Base-by-base conservation (phyloP, 1,140 invertebrate species). In the Drosophila quadrilineata region DNA sequence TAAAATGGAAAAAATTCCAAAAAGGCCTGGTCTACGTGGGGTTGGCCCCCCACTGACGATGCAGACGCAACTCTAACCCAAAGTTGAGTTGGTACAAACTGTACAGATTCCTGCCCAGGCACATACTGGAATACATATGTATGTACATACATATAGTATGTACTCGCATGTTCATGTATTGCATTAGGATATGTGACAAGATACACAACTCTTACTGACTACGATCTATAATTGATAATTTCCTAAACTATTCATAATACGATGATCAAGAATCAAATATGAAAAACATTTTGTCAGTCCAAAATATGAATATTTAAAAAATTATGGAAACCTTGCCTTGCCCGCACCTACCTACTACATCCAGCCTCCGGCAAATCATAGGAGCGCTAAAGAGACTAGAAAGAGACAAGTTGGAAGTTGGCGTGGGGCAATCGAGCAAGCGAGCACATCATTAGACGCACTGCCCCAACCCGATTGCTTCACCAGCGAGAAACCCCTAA, bases 221-320 rank as follows among this genome's bases (percentile, higher is more conserved):
- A n/a, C n/a, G n/a, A n/a, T n/a, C n/a, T n/a, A n/a, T n/a, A n/a
- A n/a, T n/a, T n/a, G n/a, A n/a, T n/a, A n/a, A n/a, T n/a, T n/a
- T n/a, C n/a, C n/a, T n/a, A n/a, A n/a, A n/a, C n/a, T n/a, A n/a
- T n/a, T n/a, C n/a, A n/a, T n/a, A n/a, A n/a, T n/a, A n/a, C n/a
- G n/a, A n/a, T n/a, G n/a, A n/a, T n/a, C n/a, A n/a, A n/a, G n/a
- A n/a, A n/a, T n/a, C n/a, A n/a, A n/a, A n/a, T n/a, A n/a, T n/a
- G n/a, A n/a, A n/a, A n/a, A n/a, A n/a, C n/a, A n/a, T n/a, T n/a
- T n/a, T n/a, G n/a, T n/a, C n/a, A n/a, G 43, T 43, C 17, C 21
- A 33, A 28, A 35, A 77, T 71, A 77, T 73, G 73, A 84, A 66
- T 71, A 84, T 84, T 70, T 65, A 84, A 84, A 85, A n/a, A n/a